Evolutionary conservation across 2,888 invertebrate species (phyloP), one percentile per base, ranked within the genome.

Genomic region (Desoria tigrina): DNA sequence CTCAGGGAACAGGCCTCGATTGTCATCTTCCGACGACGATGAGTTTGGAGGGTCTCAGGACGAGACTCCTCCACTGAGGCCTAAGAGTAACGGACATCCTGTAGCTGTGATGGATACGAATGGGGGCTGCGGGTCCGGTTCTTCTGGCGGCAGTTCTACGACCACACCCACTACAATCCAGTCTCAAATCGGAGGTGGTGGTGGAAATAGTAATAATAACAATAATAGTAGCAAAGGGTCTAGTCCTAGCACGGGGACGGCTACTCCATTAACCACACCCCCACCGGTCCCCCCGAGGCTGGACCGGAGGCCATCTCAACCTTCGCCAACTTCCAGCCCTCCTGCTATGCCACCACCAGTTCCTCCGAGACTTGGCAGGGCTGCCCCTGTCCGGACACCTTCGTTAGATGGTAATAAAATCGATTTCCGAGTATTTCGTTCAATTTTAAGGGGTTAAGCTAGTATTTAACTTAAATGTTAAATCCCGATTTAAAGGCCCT

Each of bases 201-300:
- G 11, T 4, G 32, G 42, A 21, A 62, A 16, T 21, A 51, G 60
- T 32, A 11, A 11, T 24, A 39, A 60, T 32, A 27, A 58, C 51
- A 37, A 49, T 42, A 57, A 39, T 42, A 63, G 58, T 61, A 69
- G 69, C 51, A 73, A 73, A 61, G 74, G 72, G 6, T 65, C 66
- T 21, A 73, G 71, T 49, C 73, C 75, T 16, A 68, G 72, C 21
- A 68, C 73, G n/a, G 68, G 73, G 16, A 68, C 72, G 7, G 66
- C 67, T 2, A 74, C 74, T 16, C 74, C 74, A 4, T 58, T 72
- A 32, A 64, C 66, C 21, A 73, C 74, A 39, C 75, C 75, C 16
- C 76, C 76, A 16, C 76, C 76, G n/a, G 76, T 76, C 16, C 76
- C 76, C 23, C 76, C 76, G 32, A 64, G 76, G 42, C 56, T 76